phyloP scores from a whole-genome alignment of 2,113 vertebrate species.

The Albula glossodonta region DNA sequence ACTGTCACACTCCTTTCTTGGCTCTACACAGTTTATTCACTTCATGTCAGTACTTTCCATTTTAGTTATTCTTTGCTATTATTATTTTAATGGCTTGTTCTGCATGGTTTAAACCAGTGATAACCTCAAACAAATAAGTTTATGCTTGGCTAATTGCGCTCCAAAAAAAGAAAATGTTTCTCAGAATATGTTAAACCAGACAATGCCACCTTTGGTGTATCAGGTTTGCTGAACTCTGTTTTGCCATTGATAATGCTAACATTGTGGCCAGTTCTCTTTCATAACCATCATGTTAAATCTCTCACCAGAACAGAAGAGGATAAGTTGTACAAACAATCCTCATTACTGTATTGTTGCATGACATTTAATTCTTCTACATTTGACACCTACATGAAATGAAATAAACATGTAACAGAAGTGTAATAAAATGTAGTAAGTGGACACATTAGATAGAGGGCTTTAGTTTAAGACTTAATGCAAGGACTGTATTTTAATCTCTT shows the following conservation, averaged over 20 bases:
- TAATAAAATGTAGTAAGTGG: background rate
- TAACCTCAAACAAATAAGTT: slow-evolving; percentile 32
- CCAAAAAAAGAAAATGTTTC: slow-evolving; percentile 17
- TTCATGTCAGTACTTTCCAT: slow-evolving; percentile 9
- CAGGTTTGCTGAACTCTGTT: background rate
- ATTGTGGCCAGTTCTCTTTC: background rate
- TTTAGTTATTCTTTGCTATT: slow-evolving; percentile 28
- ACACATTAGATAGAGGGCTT: too few species aligned
- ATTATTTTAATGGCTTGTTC: slow-evolving; percentile 41
- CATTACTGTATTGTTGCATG: background rate
- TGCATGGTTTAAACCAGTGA: slow-evolving; percentile 30
- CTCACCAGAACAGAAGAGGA: background rate
- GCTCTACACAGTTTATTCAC: slow-evolving; percentile 16
- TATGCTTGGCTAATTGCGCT: slow-evolving; percentile 29
- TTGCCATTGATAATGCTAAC: background rate
- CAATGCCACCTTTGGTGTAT: background rate
- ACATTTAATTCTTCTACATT: background rate
- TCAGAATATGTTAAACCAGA: slow-evolving; percentile 5
- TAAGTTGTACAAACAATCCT: slow-evolving; percentile 1
- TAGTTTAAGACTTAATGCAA: too few species aligned
- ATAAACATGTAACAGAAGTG: background rate
- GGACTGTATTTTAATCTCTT: too few species aligned
- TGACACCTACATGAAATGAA: background rate
- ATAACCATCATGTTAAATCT: background rate
- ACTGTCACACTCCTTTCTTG: background rate